Percentiles rank a stretch among this genome's conserved stretches.
phyloP scores from a whole-genome alignment of 1,140 invertebrate species.

The Helicoverpa zea region DNA sequence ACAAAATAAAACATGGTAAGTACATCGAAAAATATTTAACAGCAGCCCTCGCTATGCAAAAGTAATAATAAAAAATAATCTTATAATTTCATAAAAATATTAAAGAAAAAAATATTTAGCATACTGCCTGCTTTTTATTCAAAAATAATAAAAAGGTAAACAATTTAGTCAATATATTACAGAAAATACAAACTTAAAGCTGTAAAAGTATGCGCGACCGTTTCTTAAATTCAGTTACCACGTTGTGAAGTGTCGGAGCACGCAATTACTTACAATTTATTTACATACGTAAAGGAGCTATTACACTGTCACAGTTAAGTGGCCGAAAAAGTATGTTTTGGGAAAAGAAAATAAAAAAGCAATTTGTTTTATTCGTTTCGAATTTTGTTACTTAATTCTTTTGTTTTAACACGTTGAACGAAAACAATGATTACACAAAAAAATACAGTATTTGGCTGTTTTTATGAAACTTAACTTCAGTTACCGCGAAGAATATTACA shows the following conservation, averaged over 20 bases:
- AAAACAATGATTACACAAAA: too few species aligned
- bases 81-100: too few species aligned
- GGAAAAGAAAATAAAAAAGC: neutral
- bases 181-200: neutral
- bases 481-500: too few species aligned
- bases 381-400: neutral
- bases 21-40: neutral
- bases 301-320: constrained; percentile 5
- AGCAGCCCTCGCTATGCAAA: too few species aligned
- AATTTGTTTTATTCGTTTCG: neutral
- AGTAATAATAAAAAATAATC: too few species aligned
- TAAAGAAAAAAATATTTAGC: neutral
- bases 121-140: neutral
- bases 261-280: constrained; percentile 64
- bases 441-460: too few species aligned
- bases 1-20: constrained; percentile 1
- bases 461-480: too few species aligned
- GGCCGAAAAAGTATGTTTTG: neutral
- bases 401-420: too few species aligned
- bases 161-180: constrained; percentile 40
- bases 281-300: constrained; percentile 42
- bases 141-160: neutral
- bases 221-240: constrained; percentile 30
- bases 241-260: constrained; percentile 27
- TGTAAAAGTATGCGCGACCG: neutral